These are phyloP conservation scores for Trachythela sp. DNA, from an alignment of 64 coral and sea anemone genomes.

Conservation along the genomic window DNA sequence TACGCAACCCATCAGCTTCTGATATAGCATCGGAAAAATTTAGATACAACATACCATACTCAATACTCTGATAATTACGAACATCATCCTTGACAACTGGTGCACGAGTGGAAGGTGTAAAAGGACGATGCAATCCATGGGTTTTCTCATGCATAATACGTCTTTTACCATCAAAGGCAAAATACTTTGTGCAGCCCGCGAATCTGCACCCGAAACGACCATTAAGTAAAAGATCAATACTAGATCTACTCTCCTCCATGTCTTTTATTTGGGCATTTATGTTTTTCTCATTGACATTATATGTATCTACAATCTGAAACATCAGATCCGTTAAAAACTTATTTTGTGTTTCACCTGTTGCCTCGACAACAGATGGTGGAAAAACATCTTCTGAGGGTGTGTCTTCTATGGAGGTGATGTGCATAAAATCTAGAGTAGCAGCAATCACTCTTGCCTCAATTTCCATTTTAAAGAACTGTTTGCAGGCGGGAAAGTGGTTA, in stretches of 20 bases:
- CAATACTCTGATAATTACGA: constrained; percentile 49
- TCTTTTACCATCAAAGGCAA: constrained; percentile 40
- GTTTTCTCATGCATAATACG: constrained; percentile 45
- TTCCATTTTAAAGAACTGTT: constrained; percentile 12
- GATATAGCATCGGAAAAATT: constrained; percentile 47
- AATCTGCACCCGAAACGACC: constrained; percentile 47
- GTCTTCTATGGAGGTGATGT: neutral
- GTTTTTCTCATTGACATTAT: constrained; percentile 34
- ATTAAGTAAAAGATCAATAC: constrained; percentile 6
- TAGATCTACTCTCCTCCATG: constrained; percentile 15
- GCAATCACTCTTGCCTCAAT: constrained; percentile 36
- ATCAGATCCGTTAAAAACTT: neutral
- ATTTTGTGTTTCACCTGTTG: neutral
- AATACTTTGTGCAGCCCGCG: constrained; percentile 44
- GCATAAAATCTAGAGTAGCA: constrained; percentile 26
- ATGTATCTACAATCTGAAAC: constrained; percentile 32
- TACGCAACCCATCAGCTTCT: constrained; percentile 47
- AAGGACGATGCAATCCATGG: constrained; percentile 30
- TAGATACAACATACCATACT: constrained; percentile 38
- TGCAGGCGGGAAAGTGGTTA: neutral
- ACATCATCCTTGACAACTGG: constrained; percentile 58
- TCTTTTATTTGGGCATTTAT: constrained; percentile 31
- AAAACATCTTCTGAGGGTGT: constrained; percentile 31
- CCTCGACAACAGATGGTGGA: neutral
- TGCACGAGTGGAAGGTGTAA: constrained; percentile 29